Conservation (phyloP, 2,797 vertebrate species). For the Pangasius larnaudii region DNA sequence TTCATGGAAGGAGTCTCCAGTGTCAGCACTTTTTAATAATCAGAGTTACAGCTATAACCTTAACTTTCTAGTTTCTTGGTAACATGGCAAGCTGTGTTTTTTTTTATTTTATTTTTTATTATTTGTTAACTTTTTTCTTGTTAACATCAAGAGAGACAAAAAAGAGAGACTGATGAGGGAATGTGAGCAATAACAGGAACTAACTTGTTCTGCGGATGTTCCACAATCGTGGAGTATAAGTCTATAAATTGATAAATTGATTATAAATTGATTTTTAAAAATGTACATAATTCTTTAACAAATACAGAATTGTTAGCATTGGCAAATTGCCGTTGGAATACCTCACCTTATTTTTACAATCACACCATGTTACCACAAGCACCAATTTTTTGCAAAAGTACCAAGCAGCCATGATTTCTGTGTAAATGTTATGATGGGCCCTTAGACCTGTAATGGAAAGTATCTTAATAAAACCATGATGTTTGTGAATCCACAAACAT, state of each 20-base stretch:
- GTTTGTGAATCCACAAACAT: slow-evolving; percentile 9
- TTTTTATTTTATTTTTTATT: background rate
- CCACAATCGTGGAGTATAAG: background rate
- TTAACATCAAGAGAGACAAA: background rate
- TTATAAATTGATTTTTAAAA: background rate
- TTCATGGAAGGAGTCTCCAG: background rate
- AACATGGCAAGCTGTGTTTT: background rate
- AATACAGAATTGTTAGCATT: background rate
- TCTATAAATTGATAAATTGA: no score
- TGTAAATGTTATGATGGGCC: background rate
- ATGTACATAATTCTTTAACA: background rate
- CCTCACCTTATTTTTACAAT: background rate
- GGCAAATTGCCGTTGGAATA: background rate
- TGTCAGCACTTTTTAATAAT: background rate
- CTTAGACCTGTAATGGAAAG: slow-evolving; percentile 15
- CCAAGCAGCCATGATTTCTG: background rate
- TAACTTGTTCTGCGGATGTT: background rate
- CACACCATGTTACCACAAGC: background rate
- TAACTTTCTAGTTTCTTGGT: background rate
- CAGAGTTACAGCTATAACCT: background rate
- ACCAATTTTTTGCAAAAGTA: background rate
- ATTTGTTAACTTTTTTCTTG: background rate
- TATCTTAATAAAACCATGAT: slow-evolving; percentile 17
- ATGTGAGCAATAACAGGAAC: background rate
- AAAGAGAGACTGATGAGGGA: background rate